phyloP scores from a whole-genome alignment of 2,888 invertebrate species.

The Acleris holmiana region DNA sequence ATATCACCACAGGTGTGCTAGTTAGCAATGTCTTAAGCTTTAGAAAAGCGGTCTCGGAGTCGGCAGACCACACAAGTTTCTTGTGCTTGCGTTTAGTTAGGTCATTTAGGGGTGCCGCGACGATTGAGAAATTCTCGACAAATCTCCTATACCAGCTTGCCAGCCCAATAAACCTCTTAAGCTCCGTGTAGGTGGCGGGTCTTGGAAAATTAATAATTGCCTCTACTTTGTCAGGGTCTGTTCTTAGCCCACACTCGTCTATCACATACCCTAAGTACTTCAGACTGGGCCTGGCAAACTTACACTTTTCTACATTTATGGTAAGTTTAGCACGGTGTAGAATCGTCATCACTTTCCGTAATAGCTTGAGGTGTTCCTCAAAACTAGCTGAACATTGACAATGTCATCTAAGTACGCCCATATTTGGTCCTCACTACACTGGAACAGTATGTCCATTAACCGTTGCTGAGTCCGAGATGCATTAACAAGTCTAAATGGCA shows the following conservation, averaged over 20 bases:
- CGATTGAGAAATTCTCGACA: neutral
- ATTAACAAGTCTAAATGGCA: conserved; percentile 34
- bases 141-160: conserved; percentile 5
- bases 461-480: conserved; percentile 31
- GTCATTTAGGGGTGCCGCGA: neutral
- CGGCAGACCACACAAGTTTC: neutral
- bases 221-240: conserved; percentile 1
- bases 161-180: conserved; percentile 9
- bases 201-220: neutral
- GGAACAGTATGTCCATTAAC: conserved; percentile 30
- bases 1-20: neutral
- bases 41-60: neutral
- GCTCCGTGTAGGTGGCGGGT: neutral
- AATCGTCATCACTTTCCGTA: neutral
- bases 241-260: neutral
- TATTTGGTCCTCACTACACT: conserved; percentile 19
- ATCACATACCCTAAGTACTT: neutral
- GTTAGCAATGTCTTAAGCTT: conserved; percentile 7
- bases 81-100: conserved; percentile 4
- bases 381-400: conserved; percentile 15
- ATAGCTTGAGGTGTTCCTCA: conserved; percentile 1
- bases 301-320: neutral
- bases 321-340: neutral
- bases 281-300: neutral
- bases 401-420: conserved; percentile 35